Evolutionary conservation across 1,140 invertebrate genomes (phyloP).

Genomic region (Mactra quadrangularis): DNA sequence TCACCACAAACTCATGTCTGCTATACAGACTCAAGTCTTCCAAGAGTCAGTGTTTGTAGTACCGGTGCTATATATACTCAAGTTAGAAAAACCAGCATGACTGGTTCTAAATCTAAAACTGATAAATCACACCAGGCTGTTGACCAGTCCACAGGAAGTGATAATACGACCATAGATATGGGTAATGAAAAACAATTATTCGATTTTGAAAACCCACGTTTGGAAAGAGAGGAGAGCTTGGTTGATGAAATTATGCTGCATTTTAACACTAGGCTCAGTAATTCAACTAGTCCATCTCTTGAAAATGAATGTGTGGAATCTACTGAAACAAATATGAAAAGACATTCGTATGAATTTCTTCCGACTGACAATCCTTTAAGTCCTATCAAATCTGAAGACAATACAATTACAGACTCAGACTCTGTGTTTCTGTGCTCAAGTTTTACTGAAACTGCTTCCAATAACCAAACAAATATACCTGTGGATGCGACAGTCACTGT

Average conservation of each 20-base stretch:
- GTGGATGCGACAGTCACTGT: neutral
- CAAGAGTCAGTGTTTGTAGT: constrained; percentile 36
- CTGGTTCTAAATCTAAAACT: constrained; percentile 13
- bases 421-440: constrained; percentile 26
- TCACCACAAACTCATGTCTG: neutral
- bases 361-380: constrained; percentile 2
- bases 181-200: constrained; percentile 26
- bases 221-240: constrained; percentile 33
- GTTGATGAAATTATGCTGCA: constrained; percentile 59
- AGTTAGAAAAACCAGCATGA: constrained; percentile 20
- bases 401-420: neutral
- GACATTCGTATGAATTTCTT: constrained; percentile 5
- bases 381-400: constrained; percentile 26
- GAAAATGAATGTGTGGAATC: neutral
- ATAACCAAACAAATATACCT: neutral
- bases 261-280: neutral
- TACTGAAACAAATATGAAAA: neutral
- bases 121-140: neutral
- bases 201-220: constrained; percentile 18
- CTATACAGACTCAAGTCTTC: constrained; percentile 38
- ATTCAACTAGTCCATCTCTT: neutral
- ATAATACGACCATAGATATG: neutral
- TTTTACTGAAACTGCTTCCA: constrained; percentile 7
- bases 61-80: constrained; percentile 57
- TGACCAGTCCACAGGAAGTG: neutral